These are phyloP conservation scores for Chlamydotis undulata DNA, from an alignment of 2,113 vertebrate species.

Conservation along the genomic window DNA sequence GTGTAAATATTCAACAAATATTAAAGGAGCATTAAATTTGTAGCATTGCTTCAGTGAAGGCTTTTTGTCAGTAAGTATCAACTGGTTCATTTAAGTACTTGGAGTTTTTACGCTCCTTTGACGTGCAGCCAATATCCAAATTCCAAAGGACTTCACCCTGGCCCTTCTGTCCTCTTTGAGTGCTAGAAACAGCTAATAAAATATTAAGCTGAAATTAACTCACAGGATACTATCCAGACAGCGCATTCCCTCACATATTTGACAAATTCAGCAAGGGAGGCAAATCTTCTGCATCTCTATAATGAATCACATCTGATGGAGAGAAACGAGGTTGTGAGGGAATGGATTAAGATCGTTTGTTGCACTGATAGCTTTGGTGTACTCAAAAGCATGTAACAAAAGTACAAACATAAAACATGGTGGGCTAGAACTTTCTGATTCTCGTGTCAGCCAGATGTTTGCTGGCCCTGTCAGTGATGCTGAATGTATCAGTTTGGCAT, in stretches of 20 bases:
- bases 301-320: neutral
- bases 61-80: neutral
- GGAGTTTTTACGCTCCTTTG: slow-evolving; percentile 1
- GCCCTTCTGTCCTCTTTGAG: neutral
- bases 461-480: slow-evolving; percentile 11
- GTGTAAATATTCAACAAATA: neutral
- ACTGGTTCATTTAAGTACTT: neutral
- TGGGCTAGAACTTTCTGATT: neutral
- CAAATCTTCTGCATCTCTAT: neutral
- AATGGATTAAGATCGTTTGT: neutral
- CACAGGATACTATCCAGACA: neutral
- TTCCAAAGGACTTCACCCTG: neutral
- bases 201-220: neutral
- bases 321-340: neutral
- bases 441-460: slow-evolving; percentile 44
- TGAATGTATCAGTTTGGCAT: neutral
- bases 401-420: neutral
- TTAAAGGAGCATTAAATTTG: neutral
- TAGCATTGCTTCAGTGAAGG: neutral
- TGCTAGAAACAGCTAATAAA: neutral
- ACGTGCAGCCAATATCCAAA: slow-evolving; percentile 16
- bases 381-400: neutral
- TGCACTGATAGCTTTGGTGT: neutral
- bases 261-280: neutral
- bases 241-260: neutral